Base-by-base conservation (phyloP, 2,113 vertebrate species). In the Sapajus apella region DNA sequence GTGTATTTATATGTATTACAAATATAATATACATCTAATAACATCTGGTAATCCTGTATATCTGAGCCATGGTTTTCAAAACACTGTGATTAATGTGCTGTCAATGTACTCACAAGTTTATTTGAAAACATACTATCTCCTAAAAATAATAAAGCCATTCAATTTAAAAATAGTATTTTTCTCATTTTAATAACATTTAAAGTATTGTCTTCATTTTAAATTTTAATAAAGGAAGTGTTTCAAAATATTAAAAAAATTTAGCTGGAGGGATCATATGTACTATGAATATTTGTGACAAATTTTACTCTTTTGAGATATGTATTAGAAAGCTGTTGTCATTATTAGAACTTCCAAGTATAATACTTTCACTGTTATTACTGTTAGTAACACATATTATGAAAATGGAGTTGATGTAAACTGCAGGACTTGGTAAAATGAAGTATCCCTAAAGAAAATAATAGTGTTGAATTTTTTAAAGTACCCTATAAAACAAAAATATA, bases 171-270 rank as follows among this genome's bases (percentile, higher is more conserved):
- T 55, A 89, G 5, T 23, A 37, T 30, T 92, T 92, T 93, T 61
- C 64, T 89, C n/a, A 95, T 87, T 93, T 94, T 30, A 91, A 32
- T 94, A 66, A 79, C 61, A 92, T 82, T 83, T 90, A 47, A 93
- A 88, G 35, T 80, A 84, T 20, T 52, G 93, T 94, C 30, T 14
- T 64, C 27, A 64, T 30, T 30, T 95, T 94, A 52, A 86, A 68
- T 93, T 96, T 94, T 66, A 95, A 91, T 94, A 96, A 91, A 79
- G 87, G 21, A 93, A 5, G 27, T 94, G 90, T 94, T 43, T 75
- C 27, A 75, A 97, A 96, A 95, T 91, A 89, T 91, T 95, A 45
- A 56, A 80, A 87, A 97, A 96, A 32, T 8, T 40, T 96, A 96
- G 64, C 87, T 92, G 23, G 77, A 88, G 76, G 56, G 81, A 64